Base-by-base conservation (phyloP, 2,888 invertebrate genomes). In the Calameuta idolon region DNA sequence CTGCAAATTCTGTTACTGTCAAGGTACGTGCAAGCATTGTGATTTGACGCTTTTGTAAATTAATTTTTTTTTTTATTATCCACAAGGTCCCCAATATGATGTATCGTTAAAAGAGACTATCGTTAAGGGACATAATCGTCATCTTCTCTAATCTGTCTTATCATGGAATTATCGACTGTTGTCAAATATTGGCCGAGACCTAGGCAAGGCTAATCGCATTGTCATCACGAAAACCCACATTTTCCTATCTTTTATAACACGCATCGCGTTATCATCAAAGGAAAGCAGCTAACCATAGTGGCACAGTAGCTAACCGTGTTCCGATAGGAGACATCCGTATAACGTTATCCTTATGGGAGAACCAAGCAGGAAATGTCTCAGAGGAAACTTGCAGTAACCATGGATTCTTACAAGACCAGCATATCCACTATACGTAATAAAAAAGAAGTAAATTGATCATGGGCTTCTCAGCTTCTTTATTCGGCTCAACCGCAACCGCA, bases 1-100 rank as follows among this genome's bases (percentile, higher is more conserved):
- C 96, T 83, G 95, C 96, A 77, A 96, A 96, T 87, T 94, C 94
- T 85, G 97, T 98, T 81, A 95, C 94, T 74, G 95, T 98, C 78
- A 97, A 97, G 95, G 97, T 97, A 91, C 92, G 94, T 92, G 3
- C 11, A 23, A 55, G 0, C 0, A 55, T 55, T 55, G 23, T 55
- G 23, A 9, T 23, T 9, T 15, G 23, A 23, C 9, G 55, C 1
- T 55, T 5, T 55, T 23, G 9, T 23, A 55, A 55, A 55, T 55
- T 23, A 55, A 40, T 1, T 40, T 40, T 40, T 40, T 40, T 35
- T 40, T 40, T 5, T 40, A 40, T 15, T 40, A 23, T 5, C 40
- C 15, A 40, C 55, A 55, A 55, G 23, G 5, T 55, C 55, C 15
- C 2, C 55, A 55, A 9, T 23, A 23, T 55, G 23, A 55, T 2